Base-by-base conservation (phyloP, 1,140 invertebrate species). In the Euglossa dilemma region DNA sequence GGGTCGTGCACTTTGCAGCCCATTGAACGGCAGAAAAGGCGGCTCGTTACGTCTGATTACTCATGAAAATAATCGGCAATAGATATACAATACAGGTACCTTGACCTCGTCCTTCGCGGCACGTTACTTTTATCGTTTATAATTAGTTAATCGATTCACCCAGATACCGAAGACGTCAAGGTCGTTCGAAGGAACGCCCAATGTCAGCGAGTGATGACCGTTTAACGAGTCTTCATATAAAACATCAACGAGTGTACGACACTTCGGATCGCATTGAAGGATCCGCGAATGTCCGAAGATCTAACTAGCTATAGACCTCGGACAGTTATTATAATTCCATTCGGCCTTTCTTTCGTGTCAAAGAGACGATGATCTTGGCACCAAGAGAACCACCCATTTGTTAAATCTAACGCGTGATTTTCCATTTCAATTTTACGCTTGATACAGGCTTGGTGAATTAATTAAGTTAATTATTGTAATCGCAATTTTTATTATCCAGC, bases 61-160 rank as follows among this genome's bases (percentile, higher is more conserved):
- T 57, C 70, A 18, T 28, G 84, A 83, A 80, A 83, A 83, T 88
- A 77, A 70, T 66, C 64, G 80, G 63, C 50, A 81, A 75, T 87
- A 78, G 69, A 25, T n/a, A n/a, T 59, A 73, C 59, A 64, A 85
- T 63, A 36, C 43, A 83, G 83, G 70, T 85, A 57, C 70, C 69
- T 80, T 80, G 77, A 80, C 78, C 70, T 87, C 43, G 70, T 73
- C 67, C 84, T 89, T 57, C 80, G 64, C 50, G 36, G 50, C 8
- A 59, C 61, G 20, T 72, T 70, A 28, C 74, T 71, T 84, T 87
- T 83, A 83, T 83, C 69, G 72, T 20, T 70, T 71, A 59, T 73
- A 88, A 83, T 85, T 74, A 74, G 57, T 71, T 80, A 70, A 87
- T 87, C 64, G 56, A 69, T 61, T 87, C 70, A 79, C 28, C 23